Evolutionary conservation across 2,113 vertebrate genomes (phyloP).

Genomic region (Bettongia penicillata): DNA sequence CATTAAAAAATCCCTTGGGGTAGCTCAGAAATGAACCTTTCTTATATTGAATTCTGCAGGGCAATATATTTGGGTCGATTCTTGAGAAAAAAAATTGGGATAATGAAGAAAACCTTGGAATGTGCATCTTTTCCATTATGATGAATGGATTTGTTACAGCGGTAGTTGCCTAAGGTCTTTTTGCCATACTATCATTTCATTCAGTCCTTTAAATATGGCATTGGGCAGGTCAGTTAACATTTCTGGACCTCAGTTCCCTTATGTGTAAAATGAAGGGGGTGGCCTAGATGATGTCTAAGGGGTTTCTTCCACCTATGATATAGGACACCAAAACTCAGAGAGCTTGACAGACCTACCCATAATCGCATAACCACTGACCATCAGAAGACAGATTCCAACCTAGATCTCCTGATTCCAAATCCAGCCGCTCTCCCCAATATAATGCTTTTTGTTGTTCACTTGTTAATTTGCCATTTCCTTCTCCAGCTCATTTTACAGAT

Average conservation of each 20-base stretch:
- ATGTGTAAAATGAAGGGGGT: not conserved
- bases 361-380: no score
- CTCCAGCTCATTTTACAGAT: not conserved
- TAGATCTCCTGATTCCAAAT: no score
- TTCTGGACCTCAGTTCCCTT: not conserved
- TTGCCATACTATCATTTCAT: not conserved
- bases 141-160: not conserved
- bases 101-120: not conserved
- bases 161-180: not conserved
- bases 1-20: not conserved
- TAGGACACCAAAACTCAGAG: not conserved
- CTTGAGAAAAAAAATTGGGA: not conserved
- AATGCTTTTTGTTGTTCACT: no score
- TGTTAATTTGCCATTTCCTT: not conserved
- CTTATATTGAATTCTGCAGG: not conserved
- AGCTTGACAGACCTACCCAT: no score
- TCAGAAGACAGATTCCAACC: no score
- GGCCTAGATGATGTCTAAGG: not conserved
- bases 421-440: no score
- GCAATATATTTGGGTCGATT: not conserved
- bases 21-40: not conserved
- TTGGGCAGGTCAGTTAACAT: not conserved
- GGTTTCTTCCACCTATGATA: not conserved
- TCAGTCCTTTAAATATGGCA: not conserved
- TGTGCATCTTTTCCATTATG: not conserved